Conservation (phyloP, 2,113 vertebrate species). For the Grus americana region DNA sequence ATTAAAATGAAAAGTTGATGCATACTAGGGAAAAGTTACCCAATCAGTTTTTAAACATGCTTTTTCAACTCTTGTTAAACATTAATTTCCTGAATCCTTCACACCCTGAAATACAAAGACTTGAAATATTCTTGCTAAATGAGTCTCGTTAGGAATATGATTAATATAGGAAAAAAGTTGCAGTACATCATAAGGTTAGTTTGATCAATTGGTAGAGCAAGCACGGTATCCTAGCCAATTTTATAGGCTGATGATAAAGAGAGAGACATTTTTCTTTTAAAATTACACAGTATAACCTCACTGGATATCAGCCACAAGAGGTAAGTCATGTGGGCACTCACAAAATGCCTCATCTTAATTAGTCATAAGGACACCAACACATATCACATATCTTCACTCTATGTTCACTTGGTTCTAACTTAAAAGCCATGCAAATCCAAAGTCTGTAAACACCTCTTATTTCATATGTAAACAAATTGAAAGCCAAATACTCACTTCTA, state of each 20-base stretch:
- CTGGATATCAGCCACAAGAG: constrained; percentile 4
- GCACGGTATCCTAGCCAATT: background rate
- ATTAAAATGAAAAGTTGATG: background rate
- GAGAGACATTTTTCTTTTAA: constrained; percentile 17
- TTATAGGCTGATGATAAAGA: constrained; percentile 12
- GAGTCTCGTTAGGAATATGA: background rate
- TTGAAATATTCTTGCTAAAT: constrained; percentile 4
- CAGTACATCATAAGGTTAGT: background rate
- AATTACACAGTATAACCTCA: background rate
- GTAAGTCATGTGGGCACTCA: background rate
- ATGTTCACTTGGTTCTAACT: background rate
- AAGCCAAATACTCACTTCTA: background rate
- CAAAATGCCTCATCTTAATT: constrained; percentile 14
- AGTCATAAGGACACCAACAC: background rate
- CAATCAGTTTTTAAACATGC: background rate
- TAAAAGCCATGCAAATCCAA: background rate
- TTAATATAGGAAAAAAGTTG: background rate
- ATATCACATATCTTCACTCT: background rate
- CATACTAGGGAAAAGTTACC: background rate
- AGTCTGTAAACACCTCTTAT: background rate
- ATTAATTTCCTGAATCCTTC: background rate
- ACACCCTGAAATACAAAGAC: background rate
- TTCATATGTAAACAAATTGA: background rate
- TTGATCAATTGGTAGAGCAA: constrained; percentile 18
- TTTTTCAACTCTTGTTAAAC: background rate